Evolutionary conservation across 2,888 invertebrate species (phyloP).

Genomic region (Fragum sueziense): DNA sequence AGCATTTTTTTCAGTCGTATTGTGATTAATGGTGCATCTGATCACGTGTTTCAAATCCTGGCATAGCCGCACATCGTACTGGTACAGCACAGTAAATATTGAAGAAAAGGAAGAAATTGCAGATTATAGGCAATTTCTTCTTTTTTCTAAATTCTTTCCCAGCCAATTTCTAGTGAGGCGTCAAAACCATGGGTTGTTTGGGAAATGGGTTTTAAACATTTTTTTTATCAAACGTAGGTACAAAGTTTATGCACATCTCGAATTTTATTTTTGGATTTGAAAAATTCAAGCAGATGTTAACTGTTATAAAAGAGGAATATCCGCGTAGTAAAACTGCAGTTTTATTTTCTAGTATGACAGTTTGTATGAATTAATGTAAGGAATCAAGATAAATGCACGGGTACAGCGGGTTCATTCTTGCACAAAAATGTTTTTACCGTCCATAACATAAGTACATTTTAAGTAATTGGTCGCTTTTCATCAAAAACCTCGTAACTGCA

Average conservation of each 20-base stretch:
- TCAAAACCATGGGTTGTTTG: too few species aligned
- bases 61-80: too few species aligned
- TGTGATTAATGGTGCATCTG: too few species aligned
- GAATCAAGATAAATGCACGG: conserved; percentile 6
- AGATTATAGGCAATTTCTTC: not conserved
- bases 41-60: too few species aligned
- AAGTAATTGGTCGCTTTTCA: too few species aligned
- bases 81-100: conserved; percentile 3
- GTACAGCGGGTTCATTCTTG: conserved; percentile 5
- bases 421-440: not conserved
- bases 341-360: conserved; percentile 49
- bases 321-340: conserved; percentile 20
- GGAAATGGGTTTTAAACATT: too few species aligned
- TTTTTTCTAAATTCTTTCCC: not conserved
- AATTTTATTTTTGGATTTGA: conserved; percentile 12
- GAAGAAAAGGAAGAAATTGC: not conserved
- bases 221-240: conserved; percentile 13
- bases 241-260: conserved; percentile 15
- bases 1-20: too few species aligned
- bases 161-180: too few species aligned
- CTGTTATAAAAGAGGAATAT: conserved; percentile 36
- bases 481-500: too few species aligned
- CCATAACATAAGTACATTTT: too few species aligned
- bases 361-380: conserved; percentile 41
- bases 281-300: conserved; percentile 41